phyloP scores from a whole-genome alignment of 2,113 vertebrate species.

The Scytalopus superciliaris region DNA sequence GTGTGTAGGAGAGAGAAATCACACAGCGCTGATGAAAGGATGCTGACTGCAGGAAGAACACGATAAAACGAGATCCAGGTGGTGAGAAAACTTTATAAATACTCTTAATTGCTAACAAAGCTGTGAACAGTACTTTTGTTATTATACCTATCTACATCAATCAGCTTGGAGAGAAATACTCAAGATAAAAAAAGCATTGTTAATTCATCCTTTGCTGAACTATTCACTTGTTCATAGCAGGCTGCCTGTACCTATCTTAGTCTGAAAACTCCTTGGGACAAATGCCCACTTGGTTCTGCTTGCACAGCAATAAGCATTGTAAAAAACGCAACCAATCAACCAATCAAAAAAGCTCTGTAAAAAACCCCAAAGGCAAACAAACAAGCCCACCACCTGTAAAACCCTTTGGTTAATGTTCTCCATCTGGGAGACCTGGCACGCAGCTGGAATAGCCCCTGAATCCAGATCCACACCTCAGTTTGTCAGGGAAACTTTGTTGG shows the following conservation, averaged over 20 bases:
- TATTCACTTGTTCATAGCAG: not conserved
- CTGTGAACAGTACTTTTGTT: not conserved
- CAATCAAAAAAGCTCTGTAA: not conserved
- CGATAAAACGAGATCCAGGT: not conserved
- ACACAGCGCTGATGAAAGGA: not conserved
- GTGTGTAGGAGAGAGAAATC: not conserved
- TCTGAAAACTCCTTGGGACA: not conserved
- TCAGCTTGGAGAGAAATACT: not conserved
- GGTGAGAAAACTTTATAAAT: not conserved
- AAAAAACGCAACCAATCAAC: not conserved
- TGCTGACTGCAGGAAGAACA: not conserved
- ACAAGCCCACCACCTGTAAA: not conserved
- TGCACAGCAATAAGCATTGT: not conserved
- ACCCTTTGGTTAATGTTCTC: fast-evolving
- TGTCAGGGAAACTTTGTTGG: not conserved
- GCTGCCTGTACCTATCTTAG: not conserved
- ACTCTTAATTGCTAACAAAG: not conserved
- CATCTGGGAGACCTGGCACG: not conserved
- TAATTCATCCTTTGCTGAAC: not conserved
- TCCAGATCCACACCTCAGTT: not conserved
- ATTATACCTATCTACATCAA: not conserved
- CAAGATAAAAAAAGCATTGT: not conserved
- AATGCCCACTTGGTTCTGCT: not conserved
- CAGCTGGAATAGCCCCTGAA: not conserved
- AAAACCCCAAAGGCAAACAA: not conserved